Conservation (phyloP, 2,113 vertebrate species). For the Mustela lutreola region DNA sequence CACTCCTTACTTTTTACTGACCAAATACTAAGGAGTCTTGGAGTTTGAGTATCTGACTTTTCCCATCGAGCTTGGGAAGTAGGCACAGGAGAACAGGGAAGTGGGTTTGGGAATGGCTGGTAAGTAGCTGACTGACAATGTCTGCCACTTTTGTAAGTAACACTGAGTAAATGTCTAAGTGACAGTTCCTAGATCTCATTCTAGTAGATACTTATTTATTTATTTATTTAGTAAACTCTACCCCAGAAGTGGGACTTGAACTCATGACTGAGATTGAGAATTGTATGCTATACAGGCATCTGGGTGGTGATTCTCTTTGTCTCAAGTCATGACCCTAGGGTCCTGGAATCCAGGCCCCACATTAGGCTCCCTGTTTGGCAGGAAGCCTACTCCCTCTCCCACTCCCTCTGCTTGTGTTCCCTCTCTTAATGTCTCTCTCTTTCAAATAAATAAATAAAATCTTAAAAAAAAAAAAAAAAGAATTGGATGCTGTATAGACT, state of each 20-base stretch:
- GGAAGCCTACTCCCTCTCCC: no score
- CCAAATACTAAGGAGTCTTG: not conserved
- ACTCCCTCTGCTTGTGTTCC: no score
- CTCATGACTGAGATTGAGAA: not conserved
- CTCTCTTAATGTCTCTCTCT: no score
- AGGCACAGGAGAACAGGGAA: not conserved
- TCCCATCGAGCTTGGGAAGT: not conserved
- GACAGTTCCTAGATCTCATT: not conserved
- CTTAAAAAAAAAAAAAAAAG: no score
- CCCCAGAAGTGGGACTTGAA: not conserved
- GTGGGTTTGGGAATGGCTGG: not conserved
- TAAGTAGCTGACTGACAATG: not conserved
- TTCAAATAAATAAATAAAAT: no score
- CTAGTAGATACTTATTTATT: not conserved
- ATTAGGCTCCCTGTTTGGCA: no score
- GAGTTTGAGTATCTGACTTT: not conserved
- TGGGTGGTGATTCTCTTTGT: no score
- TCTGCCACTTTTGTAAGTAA: not conserved
- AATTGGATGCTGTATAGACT: not conserved
- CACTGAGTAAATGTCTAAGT: not conserved
- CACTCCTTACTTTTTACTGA: not conserved
- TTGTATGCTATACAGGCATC: no score
- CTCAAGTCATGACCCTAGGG: no score
- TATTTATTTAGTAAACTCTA: not conserved
- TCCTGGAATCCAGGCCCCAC: no score